Conservation (phyloP, 2,113 vertebrate species). For the Micromys minutus region DNA sequence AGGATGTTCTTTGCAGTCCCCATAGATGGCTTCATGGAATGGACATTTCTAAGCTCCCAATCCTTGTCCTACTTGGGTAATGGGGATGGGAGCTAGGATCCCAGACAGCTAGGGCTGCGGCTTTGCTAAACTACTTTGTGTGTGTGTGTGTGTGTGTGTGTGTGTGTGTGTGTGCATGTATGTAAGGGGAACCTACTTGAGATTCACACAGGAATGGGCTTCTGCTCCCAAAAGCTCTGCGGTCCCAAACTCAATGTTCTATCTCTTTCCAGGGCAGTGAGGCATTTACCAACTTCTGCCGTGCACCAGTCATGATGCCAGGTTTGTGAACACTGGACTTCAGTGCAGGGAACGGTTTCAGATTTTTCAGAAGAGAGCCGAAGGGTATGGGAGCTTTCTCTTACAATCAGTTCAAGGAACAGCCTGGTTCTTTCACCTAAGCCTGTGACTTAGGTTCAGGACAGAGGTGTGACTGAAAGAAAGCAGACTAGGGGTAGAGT, state of each 20-base stretch:
- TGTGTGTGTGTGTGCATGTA: neutral
- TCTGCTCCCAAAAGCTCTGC: too few relatives aligned
- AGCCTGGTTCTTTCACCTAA: neutral
- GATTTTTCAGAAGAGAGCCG: neutral
- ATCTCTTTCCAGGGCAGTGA: neutral
- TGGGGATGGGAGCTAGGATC: neutral
- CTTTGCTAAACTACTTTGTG: neutral
- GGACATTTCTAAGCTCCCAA: neutral
- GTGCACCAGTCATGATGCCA: neutral
- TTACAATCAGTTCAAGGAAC: neutral
- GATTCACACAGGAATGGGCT: neutral
- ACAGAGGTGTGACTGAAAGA: neutral
- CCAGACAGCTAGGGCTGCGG: neutral
- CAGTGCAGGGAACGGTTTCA: neutral
- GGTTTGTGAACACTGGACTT: neutral
- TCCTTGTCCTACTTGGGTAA: neutral
- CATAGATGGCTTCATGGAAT: neutral
- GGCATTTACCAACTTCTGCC: neutral
- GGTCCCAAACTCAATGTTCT: neutral
- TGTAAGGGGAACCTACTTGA: neutral
- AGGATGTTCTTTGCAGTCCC: neutral
- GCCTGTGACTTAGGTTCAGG: neutral
- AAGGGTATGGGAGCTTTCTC: neutral
- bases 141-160: neutral
- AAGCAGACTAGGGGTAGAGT: neutral